Evolutionary conservation across 2,888 invertebrate genomes (phyloP).

Genomic region (Boloria selene): DNA sequence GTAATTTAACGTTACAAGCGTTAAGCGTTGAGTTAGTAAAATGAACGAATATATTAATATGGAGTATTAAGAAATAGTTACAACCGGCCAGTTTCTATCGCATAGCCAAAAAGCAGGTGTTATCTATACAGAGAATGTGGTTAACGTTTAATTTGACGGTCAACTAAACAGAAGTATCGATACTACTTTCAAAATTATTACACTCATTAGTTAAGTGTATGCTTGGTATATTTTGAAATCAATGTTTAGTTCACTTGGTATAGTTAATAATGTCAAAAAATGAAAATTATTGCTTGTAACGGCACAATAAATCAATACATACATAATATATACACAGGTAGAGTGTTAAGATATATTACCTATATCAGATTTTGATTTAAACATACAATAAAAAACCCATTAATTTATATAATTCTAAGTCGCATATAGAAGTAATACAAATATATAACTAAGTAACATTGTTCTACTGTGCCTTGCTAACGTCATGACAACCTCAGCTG

Average conservation of each 20-base stretch:
- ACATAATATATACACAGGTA: too few relatives aligned
- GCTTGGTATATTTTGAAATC: not conserved
- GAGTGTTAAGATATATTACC: too few relatives aligned
- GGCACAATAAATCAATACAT: too few relatives aligned
- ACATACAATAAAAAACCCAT: too few relatives aligned
- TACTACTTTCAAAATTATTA: not conserved
- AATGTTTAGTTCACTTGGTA: too few relatives aligned
- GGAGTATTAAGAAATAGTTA: constrained; percentile 17
- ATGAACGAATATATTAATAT: constrained; percentile 17
- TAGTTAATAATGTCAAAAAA: not conserved
- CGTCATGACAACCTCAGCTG: not conserved
- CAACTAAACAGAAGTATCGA: not conserved
- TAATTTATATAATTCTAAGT: too few relatives aligned
- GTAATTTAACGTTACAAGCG: not conserved
- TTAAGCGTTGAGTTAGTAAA: too few relatives aligned
- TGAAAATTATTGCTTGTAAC: not conserved
- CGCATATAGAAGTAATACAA: too few relatives aligned
- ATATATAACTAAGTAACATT: too few relatives aligned
- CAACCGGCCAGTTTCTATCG: constrained; percentile 46
- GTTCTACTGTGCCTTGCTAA: not conserved
- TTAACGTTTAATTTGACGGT: constrained; percentile 38
- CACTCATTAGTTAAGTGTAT: not conserved
- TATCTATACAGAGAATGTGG: constrained; percentile 56
- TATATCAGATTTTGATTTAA: too few relatives aligned
- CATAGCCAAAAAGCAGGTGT: constrained; percentile 63